Conservation (phyloP, 2,113 vertebrate species). For the Pimephales promelas region DNA sequence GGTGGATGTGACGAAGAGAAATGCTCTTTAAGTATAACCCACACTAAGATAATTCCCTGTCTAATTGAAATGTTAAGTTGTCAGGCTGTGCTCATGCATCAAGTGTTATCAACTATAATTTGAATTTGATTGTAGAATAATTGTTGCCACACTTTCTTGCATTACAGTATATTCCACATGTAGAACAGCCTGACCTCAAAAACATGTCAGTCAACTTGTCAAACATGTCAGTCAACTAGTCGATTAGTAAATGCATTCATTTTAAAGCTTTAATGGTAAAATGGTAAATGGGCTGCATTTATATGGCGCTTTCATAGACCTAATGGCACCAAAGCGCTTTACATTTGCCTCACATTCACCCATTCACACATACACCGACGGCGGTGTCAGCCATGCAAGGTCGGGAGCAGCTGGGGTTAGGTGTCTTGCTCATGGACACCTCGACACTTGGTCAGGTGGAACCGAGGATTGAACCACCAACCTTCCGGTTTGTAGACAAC, state of each 20-base stretch:
- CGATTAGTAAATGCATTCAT: neutral
- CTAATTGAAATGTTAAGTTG: neutral
- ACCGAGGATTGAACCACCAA: too few species aligned
- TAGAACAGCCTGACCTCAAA: neutral
- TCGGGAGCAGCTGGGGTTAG: too few species aligned
- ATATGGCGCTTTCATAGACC: too few species aligned
- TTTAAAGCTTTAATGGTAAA: neutral
- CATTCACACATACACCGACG: too few species aligned
- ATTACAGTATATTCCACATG: neutral
- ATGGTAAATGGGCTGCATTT: too few species aligned
- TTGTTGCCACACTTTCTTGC: conserved; percentile 1
- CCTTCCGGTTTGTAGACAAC: too few species aligned
- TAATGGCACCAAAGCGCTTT: too few species aligned
- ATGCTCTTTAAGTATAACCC: conserved; percentile 33
- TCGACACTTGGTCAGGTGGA: too few species aligned
- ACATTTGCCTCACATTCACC: too few species aligned
- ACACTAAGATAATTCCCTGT: conserved; percentile 15
- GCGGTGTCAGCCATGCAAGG: too few species aligned
- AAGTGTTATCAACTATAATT: conserved; percentile 24
- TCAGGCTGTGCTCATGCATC: conserved; percentile 10
- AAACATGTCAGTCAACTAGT: neutral
- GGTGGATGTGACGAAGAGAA: conserved; percentile 31
- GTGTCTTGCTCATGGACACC: too few species aligned
- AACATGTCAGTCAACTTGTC: neutral
- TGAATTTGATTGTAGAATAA: neutral